Conservation (phyloP, 1,140 invertebrate species). For the Platyscapa corneri region DNA sequence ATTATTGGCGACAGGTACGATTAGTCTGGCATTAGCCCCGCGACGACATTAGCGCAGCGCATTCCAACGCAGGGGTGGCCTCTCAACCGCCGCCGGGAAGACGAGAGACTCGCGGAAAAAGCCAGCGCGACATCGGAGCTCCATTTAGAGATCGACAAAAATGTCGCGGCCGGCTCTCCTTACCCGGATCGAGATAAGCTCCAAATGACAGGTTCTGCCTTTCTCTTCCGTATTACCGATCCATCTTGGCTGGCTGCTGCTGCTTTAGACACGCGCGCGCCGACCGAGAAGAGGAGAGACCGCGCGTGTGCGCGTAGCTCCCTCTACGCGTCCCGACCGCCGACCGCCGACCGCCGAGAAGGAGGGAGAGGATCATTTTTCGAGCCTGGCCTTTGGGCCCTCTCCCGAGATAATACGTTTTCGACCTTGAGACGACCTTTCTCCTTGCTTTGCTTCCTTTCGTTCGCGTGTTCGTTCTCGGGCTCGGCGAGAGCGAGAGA, state of each 20-base stretch:
- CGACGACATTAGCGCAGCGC: not conserved
- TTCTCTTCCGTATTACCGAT: conserved; percentile 42
- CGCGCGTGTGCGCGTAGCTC: not conserved
- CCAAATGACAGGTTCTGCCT: conserved; percentile 11
- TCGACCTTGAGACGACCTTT: conserved; percentile 54
- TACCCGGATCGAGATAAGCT: too few relatives aligned
- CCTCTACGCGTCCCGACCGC: too few relatives aligned
- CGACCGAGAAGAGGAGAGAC: not conserved
- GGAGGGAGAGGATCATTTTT: not conserved
- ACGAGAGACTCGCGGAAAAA: not conserved
- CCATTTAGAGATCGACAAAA: not conserved
- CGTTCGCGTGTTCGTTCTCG: not conserved
- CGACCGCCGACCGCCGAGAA: too few relatives aligned
- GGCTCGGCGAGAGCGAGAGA: not conserved
- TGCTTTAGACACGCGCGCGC: too few relatives aligned
- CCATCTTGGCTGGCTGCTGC: not conserved
- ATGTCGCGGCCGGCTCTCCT: too few relatives aligned
- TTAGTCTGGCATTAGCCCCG: not conserved
- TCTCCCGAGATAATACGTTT: conserved; percentile 23
- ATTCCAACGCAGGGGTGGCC: not conserved
- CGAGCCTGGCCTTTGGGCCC: not conserved
- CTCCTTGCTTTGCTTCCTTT: conserved; percentile 1
- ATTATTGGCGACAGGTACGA: too few relatives aligned
- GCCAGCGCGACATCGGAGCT: not conserved
- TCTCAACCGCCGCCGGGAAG: too few relatives aligned